These are phyloP conservation scores for Cantharis rustica DNA, from an alignment of 2,888 invertebrate genomes.

Conservation along the genomic window DNA sequence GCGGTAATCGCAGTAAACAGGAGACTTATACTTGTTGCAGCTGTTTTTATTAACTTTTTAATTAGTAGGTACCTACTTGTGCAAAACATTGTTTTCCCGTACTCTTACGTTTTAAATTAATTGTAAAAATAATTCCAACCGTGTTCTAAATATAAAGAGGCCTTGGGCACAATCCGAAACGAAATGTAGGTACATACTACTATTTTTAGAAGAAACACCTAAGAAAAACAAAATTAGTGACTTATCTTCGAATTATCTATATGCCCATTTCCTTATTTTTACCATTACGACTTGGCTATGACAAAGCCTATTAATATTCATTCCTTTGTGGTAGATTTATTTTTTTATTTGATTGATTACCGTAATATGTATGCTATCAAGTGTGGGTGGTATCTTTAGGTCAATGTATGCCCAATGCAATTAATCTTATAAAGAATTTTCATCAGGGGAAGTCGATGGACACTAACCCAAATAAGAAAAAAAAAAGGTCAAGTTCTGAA, in stretches of 20 bases:
- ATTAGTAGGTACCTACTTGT: neutral
- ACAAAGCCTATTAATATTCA: neutral
- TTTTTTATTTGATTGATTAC: neutral
- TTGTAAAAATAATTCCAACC: neutral
- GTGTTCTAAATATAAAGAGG: neutral
- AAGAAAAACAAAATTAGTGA: neutral
- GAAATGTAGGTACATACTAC: neutral
- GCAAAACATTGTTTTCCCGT: neutral
- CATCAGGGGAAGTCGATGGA: neutral
- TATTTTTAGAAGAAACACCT: neutral
- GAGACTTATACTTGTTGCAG: slow-evolving; percentile 28
- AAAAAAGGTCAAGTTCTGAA: neutral
- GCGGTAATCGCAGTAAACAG: slow-evolving; percentile 26
- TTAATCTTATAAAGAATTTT: neutral
- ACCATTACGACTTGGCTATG: neutral
- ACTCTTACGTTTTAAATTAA: neutral
- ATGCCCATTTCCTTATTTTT: neutral
- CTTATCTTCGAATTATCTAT: neutral
- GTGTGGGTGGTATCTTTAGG: neutral
- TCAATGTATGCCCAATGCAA: neutral
- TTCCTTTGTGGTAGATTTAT: neutral
- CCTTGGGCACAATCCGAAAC: neutral
- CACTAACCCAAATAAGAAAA: neutral
- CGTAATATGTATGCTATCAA: neutral
- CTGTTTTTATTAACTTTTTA: slow-evolving; percentile 22